Evolutionary conservation across 1,140 invertebrate genomes (phyloP).

Genomic region (Lethocerus indicus): DNA sequence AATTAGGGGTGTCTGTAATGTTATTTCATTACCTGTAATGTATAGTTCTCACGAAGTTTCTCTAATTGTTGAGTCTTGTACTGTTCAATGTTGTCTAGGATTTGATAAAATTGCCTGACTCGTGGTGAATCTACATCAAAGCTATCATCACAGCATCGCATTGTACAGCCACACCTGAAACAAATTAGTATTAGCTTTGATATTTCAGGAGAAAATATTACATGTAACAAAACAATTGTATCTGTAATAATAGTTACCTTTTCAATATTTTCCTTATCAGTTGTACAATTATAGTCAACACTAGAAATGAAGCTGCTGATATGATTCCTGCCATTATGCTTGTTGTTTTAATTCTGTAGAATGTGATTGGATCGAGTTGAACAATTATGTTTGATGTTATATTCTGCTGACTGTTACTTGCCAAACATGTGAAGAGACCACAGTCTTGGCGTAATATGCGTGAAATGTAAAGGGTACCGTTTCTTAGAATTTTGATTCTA

Average conservation of each 20-base stretch:
- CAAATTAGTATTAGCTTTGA: background rate
- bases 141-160: slow-evolving; percentile 25
- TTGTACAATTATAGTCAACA: slow-evolving; percentile 58
- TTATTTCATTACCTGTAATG: slow-evolving; percentile 46
- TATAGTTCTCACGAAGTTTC: slow-evolving; percentile 77
- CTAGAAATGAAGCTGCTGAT: slow-evolving; percentile 59
- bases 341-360: slow-evolving; percentile 63
- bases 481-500: slow-evolving; percentile 33
- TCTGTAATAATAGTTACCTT: slow-evolving; percentile 34
- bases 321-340: slow-evolving; percentile 66
- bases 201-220: background rate
- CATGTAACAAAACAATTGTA: slow-evolving; percentile 10
- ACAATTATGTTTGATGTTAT: slow-evolving; percentile 49
- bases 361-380: slow-evolving; percentile 62
- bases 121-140: slow-evolving; percentile 25
- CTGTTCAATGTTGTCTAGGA: slow-evolving; percentile 77
- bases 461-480: slow-evolving; percentile 48
- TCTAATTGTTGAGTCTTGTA: slow-evolving; percentile 80
- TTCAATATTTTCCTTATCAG: slow-evolving; percentile 47
- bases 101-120: slow-evolving; percentile 60
- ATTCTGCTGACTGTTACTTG: slow-evolving; percentile 65
- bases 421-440: slow-evolving; percentile 76
- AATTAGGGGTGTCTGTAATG: background rate
- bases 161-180: slow-evolving; percentile 18
- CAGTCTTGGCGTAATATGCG: slow-evolving; percentile 54